A percentile compares a stretch with the other conserved stretches of the same genome.
phyloP scores from a whole-genome alignment of 2,113 vertebrate genomes.

The Azemiops feae region DNA sequence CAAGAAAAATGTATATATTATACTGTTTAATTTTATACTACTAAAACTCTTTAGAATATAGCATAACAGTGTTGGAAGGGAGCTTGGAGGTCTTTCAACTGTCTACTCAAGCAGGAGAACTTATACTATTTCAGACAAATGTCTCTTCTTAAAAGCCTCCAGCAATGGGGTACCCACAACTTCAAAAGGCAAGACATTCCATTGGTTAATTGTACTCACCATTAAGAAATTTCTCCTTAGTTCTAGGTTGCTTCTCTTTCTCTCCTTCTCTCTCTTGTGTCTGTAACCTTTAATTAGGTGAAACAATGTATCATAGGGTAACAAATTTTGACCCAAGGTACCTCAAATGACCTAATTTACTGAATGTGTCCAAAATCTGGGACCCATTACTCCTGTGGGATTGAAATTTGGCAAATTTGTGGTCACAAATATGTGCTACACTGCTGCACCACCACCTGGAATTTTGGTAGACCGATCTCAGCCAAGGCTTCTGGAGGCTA shows the following conservation, averaged over 20 bases:
- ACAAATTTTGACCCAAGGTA: not conserved
- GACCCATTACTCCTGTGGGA: not conserved
- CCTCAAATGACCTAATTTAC: not conserved
- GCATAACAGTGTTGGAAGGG: not conserved
- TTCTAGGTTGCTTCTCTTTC: not conserved
- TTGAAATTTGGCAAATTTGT: not conserved
- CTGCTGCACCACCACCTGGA: not conserved
- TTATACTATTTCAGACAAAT: no score
- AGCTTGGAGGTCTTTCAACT: no score
- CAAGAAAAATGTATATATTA: not conserved
- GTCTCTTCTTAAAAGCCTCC: no score
- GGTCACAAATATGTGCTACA: not conserved
- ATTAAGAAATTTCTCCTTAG: not conserved
- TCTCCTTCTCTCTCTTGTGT: not conserved
- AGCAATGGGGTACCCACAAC: not conserved
- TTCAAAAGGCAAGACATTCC: not conserved
- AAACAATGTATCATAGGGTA: not conserved
- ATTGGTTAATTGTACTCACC: not conserved
- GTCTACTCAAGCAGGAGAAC: no score
- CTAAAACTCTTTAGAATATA: not conserved
- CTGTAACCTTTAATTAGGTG: not conserved
- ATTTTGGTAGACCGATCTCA: not conserved
- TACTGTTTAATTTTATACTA: not conserved
- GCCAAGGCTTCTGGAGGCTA: not conserved
- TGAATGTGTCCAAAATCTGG: not conserved